Evolutionary conservation across 2,113 vertebrate genomes (phyloP).

Genomic region (Paramormyrops kingsleyae): DNA sequence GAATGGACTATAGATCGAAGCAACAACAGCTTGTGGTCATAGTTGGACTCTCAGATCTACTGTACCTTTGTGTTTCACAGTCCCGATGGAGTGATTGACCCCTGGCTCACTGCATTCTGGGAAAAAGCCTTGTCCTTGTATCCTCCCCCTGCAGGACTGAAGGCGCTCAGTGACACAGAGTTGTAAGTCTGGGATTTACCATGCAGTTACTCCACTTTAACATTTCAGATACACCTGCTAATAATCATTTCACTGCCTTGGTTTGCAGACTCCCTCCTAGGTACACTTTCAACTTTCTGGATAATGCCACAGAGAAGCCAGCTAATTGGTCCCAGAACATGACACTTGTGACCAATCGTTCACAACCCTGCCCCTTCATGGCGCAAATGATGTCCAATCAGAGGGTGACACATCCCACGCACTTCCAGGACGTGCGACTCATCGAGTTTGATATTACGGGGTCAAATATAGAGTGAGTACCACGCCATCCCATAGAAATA

Average conservation of each 20-base stretch:
- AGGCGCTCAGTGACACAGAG: conserved; percentile 55
- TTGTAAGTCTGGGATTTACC: conserved; percentile 58
- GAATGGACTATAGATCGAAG: background rate
- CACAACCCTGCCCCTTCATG: conserved; percentile 41
- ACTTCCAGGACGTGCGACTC: conserved; percentile 90
- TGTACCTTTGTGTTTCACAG: conserved; percentile 49
- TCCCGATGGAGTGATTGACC: conserved; percentile 79
- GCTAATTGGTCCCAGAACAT: background rate
- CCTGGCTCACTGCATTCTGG: conserved; percentile 81
- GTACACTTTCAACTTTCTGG: conserved; percentile 67
- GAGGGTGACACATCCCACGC: conserved; percentile 66
- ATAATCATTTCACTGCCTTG: background rate
- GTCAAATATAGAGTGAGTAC: conserved; percentile 75
- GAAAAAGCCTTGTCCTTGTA: conserved; percentile 60
- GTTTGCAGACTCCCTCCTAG: conserved; percentile 71
- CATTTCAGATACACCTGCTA: background rate
- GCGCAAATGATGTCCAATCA: conserved; percentile 61
- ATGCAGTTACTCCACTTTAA: background rate
- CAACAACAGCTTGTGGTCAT: background rate
- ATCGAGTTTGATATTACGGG: conserved; percentile 76
- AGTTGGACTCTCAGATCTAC: background rate
- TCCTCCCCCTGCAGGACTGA: conserved; percentile 53
- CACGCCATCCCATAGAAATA: background rate
- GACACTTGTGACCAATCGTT: background rate
- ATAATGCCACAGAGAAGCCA: conserved; percentile 22